Evolutionary conservation across 2,888 invertebrate genomes (phyloP), one percentile per base, ranked within the genome.

Genomic region (Acrobasis consociella): DNA sequence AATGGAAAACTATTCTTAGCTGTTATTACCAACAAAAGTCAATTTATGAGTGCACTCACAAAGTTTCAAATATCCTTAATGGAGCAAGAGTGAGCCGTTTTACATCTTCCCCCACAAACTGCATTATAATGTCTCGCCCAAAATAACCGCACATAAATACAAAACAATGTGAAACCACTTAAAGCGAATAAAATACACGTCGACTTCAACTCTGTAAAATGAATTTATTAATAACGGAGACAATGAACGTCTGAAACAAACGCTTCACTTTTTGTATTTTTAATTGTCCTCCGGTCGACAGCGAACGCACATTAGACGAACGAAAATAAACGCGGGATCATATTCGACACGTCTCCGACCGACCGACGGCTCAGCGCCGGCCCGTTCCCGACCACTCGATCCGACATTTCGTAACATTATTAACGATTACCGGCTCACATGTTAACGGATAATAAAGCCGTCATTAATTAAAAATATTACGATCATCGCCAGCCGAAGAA

Each of bases 101-200:
- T 83, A 89, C 89, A 86, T 90, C 86, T 90, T 86, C 91, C 92
- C 92, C 91, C 88, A 89, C 91, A 89, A 91, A 89, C 90, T 88
- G 89, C 89, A 89, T 91, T 90, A 92, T 91, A 90, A 92, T 89
- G 92, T 89, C 86, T 83, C 82, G 85, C 86, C 90, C 80, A 91
- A 92, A 92, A 92, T 92, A 92, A 89, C 89, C 87, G 82, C 89
- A 91, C 91, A 92, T 92, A 91, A 92, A 92, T 91, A 91, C 89
- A 91, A 92, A 91, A 91, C 91, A 92, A 92, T 91, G 92, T 92
- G 91, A 91, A 91, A 91, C 92, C 92, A 92, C 92, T 92, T 92
- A 92, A 91, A 92, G 91, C 90, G 91, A 91, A 92, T 92, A 92
- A 92, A 92, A 91, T 91, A 91, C 91, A 92, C 87, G 90, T 90